Conservation (phyloP, 2,113 vertebrate species). For the Pipa parva region DNA sequence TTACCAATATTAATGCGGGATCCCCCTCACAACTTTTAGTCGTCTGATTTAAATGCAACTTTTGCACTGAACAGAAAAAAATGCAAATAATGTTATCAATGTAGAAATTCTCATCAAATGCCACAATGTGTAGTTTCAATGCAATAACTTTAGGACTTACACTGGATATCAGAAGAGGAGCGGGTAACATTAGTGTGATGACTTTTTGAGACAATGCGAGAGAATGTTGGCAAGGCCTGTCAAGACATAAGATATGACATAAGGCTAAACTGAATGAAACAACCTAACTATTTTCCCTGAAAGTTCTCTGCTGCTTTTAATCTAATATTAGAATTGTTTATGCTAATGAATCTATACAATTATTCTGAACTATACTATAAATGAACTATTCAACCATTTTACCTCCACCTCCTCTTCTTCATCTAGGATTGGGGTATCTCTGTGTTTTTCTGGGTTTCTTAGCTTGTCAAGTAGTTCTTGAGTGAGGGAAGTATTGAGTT, state of each 20-base stretch:
- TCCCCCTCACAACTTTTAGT: constrained; percentile 34
- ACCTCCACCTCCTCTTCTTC: constrained; percentile 81
- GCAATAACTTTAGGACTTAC: constrained; percentile 56
- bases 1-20: constrained; percentile 52
- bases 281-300: no score
- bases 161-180: constrained; percentile 65
- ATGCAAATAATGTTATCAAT: background rate
- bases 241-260: constrained; percentile 24
- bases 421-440: constrained; percentile 53
- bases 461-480: constrained; percentile 79
- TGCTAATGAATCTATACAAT: no score
- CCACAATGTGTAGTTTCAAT: background rate
- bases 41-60: constrained; percentile 58
- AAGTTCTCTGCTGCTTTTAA: no score
- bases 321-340: no score
- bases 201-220: constrained; percentile 79
- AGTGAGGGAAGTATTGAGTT: constrained; percentile 68
- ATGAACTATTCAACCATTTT: no score
- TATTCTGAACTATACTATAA: no score
- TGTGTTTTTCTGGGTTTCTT: constrained; percentile 72
- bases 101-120: background rate
- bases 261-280: no score
- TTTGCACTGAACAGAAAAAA: constrained; percentile 53
- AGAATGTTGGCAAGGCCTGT: constrained; percentile 58
- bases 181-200: constrained; percentile 67